These are phyloP conservation scores for Chamaedrilus cognettii DNA, from an alignment of 2,888 invertebrate species.

Conservation along the genomic window DNA sequence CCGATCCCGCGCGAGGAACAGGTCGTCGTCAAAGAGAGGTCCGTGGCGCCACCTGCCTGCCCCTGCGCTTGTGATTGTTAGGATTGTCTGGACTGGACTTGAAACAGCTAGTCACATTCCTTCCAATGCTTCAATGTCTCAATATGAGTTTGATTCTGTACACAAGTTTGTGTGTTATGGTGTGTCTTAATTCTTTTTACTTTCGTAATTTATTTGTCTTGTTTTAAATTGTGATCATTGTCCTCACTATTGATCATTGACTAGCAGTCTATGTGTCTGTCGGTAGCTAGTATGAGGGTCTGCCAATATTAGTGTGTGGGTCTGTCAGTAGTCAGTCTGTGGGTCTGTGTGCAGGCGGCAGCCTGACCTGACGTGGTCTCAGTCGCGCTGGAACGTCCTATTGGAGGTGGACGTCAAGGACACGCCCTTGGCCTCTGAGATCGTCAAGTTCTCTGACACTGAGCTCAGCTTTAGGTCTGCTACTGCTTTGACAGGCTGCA, in stretches of 20 bases:
- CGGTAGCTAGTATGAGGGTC: too few relatives aligned
- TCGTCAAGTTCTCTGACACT: constrained; percentile 10
- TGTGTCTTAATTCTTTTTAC: too few relatives aligned
- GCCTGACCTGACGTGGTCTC: constrained; percentile 45
- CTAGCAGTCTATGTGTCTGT: too few relatives aligned
- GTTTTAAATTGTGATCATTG: background rate
- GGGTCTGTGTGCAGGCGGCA: constrained; percentile 39
- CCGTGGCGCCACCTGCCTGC: too few relatives aligned
- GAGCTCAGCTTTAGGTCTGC: constrained; percentile 12
- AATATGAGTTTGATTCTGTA: too few relatives aligned
- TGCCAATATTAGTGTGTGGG: constrained; percentile 24
- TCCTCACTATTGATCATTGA: background rate
- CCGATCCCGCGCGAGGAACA: constrained; percentile 3
- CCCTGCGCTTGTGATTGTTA: too few relatives aligned
- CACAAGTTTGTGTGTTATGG: too few relatives aligned
- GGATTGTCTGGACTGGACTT: too few relatives aligned
- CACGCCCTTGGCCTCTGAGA: constrained; percentile 21
- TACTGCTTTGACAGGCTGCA: too few relatives aligned
- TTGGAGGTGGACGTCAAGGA: constrained; percentile 42
- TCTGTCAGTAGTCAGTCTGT: constrained; percentile 37
- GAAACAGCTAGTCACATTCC: too few relatives aligned
- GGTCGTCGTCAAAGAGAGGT: background rate
- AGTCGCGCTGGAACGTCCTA: constrained; percentile 44
- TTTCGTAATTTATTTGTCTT: too few relatives aligned
- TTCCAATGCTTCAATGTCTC: too few relatives aligned